These are phyloP conservation scores for Clarias gariepinus DNA, from an alignment of 2,113 vertebrate species.

Conservation along the genomic window DNA sequence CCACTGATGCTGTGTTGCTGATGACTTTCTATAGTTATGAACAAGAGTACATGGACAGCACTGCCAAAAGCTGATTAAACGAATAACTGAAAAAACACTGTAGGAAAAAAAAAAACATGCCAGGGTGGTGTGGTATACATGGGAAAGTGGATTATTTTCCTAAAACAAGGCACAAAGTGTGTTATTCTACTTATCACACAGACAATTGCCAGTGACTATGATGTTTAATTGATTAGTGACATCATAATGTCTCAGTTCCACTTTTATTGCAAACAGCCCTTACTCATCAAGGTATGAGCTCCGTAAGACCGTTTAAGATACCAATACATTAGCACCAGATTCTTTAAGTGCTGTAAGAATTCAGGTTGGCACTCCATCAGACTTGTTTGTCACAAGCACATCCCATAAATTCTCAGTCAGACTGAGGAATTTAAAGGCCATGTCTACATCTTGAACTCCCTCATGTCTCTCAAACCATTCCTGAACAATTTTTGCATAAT, in stretches of 20 bases:
- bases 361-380: too few relatives aligned
- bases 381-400: too few relatives aligned
- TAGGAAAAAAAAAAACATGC: not conserved
- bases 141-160: not conserved
- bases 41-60: not conserved
- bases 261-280: too few relatives aligned
- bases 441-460: too few relatives aligned
- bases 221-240: not conserved
- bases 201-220: not conserved
- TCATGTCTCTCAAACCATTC: too few relatives aligned
- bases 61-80: not conserved
- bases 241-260: not conserved
- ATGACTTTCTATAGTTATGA: constrained; percentile 4
- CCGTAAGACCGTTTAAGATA: too few relatives aligned
- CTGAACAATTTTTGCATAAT: too few relatives aligned
- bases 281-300: too few relatives aligned
- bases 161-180: not conserved
- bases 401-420: too few relatives aligned
- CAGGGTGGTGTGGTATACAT: not conserved
- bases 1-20: not conserved
- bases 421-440: too few relatives aligned
- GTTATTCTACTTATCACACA: not conserved
- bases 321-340: too few relatives aligned
- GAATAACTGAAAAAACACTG: not conserved
- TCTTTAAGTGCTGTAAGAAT: too few relatives aligned